These are phyloP conservation scores for Bucorvus abyssinicus DNA, from an alignment of 2,797 vertebrate genomes.

Conservation along the genomic window DNA sequence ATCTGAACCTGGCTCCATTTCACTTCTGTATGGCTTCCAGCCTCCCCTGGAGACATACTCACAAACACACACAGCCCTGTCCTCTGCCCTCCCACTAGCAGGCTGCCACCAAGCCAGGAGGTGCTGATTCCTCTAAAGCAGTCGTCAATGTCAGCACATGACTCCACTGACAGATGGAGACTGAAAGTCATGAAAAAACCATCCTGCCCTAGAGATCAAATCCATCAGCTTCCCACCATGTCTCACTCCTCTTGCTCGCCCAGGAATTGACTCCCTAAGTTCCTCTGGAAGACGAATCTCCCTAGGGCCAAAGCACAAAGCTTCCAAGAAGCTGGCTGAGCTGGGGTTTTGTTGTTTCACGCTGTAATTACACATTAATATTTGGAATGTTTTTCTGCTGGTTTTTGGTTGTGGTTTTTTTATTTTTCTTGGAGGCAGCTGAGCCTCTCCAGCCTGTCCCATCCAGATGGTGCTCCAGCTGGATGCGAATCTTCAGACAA, in stretches of 20 bases:
- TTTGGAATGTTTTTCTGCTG: slow-evolving; percentile 5
- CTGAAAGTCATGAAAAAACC: slow-evolving; percentile 6
- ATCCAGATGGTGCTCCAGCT: slow-evolving; percentile 60
- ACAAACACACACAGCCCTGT: background rate
- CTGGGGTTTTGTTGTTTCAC: slow-evolving; percentile 10
- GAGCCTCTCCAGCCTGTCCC: slow-evolving; percentile 11
- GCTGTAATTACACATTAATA: slow-evolving; percentile 48
- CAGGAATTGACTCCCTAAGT: background rate
- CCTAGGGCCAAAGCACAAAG: background rate
- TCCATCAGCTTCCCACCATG: background rate
- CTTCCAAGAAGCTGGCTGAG: slow-evolving; percentile 14
- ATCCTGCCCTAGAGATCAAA: slow-evolving; percentile 30
- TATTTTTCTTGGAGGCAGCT: background rate
- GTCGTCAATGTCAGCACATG: slow-evolving; percentile 37
- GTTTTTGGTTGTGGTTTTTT: background rate
- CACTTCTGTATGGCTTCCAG: slow-evolving; percentile 26
- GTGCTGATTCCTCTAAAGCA: slow-evolving; percentile 29
- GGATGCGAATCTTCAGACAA: slow-evolving; percentile 16
- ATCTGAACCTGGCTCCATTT: slow-evolving; percentile 37
- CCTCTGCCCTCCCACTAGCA: slow-evolving; percentile 47
- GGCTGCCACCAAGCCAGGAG: slow-evolving; percentile 53
- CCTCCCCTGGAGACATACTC: background rate
- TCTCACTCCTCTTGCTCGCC: background rate
- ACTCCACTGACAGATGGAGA: slow-evolving; percentile 57
- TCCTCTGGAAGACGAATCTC: background rate